These are phyloP conservation scores for Ylistrum balloti DNA, from an alignment of 1,140 invertebrate genomes.

Conservation along the genomic window DNA sequence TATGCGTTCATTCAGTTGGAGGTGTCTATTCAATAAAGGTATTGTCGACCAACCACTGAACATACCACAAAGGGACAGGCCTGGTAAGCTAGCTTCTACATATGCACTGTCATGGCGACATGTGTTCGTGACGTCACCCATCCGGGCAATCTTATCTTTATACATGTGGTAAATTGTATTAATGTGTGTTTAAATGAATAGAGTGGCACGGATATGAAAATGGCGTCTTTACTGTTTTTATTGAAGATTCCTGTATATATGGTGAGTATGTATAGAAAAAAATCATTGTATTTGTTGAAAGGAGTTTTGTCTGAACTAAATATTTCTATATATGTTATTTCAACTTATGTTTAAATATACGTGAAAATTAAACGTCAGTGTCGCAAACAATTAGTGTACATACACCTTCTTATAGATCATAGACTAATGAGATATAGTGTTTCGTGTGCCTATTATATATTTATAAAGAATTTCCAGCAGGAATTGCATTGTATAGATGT, in stretches of 20 bases:
- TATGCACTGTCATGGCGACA: conserved; percentile 26
- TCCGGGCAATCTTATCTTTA: not conserved
- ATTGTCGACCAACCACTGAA: conserved; percentile 9
- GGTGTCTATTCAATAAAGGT: conserved; percentile 6
- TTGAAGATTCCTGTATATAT: not conserved
- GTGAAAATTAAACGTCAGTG: too few species aligned
- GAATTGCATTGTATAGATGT: too few species aligned
- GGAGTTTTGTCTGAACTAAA: too few species aligned
- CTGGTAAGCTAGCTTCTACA: conserved; percentile 6
- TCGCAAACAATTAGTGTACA: too few species aligned
- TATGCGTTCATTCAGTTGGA: conserved; percentile 2
- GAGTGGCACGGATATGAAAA: not conserved
- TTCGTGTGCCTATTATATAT: too few species aligned
- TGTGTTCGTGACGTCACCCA: conserved; percentile 25
- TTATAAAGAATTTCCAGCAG: too few species aligned
- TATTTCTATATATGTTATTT: too few species aligned
- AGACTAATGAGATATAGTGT: too few species aligned
- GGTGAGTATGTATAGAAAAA: not conserved
- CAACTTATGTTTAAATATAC: too few species aligned
- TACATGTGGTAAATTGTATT: conserved; percentile 3
- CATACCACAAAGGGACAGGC: not conserved
- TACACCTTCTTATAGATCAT: too few species aligned
- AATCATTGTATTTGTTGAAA: not conserved
- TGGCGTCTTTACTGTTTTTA: not conserved
- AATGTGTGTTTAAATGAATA: not conserved